Percentiles rank a stretch among this genome's conserved stretches.
Conservation (phyloP, 1,140 invertebrate genomes). For the Aphaenogaster rudis region DNA sequence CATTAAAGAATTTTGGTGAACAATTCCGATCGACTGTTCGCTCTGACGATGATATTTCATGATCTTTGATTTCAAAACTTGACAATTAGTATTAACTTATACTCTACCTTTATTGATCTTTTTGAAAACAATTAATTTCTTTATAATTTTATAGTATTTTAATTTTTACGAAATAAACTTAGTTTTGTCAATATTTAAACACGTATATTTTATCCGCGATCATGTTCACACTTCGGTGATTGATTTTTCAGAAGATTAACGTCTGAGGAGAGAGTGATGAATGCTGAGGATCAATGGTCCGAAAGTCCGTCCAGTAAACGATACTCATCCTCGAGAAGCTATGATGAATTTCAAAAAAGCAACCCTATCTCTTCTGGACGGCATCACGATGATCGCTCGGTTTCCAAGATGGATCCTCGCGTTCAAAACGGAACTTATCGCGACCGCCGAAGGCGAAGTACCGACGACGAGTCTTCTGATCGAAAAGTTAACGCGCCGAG, state of each 20-base stretch:
- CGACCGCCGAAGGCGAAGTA: slow-evolving; percentile 76
- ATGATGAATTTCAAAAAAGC: slow-evolving; percentile 69
- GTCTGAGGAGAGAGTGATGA: slow-evolving; percentile 82
- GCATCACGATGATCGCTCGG: slow-evolving; percentile 59
- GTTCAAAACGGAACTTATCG: slow-evolving; percentile 64
- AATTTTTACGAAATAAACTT: neutral
- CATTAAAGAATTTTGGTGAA: neutral
- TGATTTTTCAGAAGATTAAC: slow-evolving; percentile 77
- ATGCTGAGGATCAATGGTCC: slow-evolving; percentile 80
- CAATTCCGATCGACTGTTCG: neutral
- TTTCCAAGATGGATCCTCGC: slow-evolving; percentile 41
- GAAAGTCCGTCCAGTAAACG: slow-evolving; percentile 73
- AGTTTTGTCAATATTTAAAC: slow-evolving; percentile 2
- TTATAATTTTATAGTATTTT: neutral
- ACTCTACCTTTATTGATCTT: neutral
- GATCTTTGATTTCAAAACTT: neutral
- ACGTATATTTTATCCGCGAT: neutral
- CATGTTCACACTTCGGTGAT: neutral
- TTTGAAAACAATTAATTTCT: neutral
- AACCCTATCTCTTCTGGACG: slow-evolving; percentile 64
- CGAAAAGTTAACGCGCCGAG: slow-evolving; percentile 68
- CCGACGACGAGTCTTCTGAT: slow-evolving; percentile 80
- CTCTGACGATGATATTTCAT: neutral
- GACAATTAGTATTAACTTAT: neutral
- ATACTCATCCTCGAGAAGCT: slow-evolving; percentile 61